Conservation (phyloP, 2,888 invertebrate genomes). For the Malacosoma neustria region DNA sequence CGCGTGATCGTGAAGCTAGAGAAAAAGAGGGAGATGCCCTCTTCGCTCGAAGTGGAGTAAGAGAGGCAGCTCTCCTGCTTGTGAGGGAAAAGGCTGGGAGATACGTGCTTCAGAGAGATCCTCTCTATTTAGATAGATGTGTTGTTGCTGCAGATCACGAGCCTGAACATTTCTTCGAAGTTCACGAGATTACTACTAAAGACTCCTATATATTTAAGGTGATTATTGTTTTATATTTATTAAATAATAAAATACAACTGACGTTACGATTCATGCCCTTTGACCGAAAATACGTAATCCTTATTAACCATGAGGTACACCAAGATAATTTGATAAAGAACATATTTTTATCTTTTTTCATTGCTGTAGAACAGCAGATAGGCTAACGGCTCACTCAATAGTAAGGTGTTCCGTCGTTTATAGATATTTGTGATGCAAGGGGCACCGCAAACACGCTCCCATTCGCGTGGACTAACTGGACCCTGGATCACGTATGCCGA, state of each 20-base stretch:
- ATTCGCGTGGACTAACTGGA: too few species aligned
- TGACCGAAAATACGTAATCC: too few species aligned
- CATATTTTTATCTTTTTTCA: too few species aligned
- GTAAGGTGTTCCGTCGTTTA: too few species aligned
- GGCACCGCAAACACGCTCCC: too few species aligned
- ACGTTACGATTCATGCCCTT: not conserved
- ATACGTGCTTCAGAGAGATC: constrained; percentile 90
- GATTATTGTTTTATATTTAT: constrained; percentile 15
- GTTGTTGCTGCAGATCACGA: constrained; percentile 93
- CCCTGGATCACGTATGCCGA: too few species aligned
- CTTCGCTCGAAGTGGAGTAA: constrained; percentile 85
- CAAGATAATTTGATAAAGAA: too few species aligned
- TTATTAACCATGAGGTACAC: too few species aligned
- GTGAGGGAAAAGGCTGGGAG: constrained; percentile 93
- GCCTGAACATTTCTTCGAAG: constrained; percentile 95
- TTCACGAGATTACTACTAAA: constrained; percentile 93
- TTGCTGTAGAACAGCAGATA: too few species aligned
- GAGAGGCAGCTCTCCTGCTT: constrained; percentile 90
- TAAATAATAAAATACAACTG: constrained; percentile 1
- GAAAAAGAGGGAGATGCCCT: constrained; percentile 61
- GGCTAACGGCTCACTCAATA: too few species aligned
- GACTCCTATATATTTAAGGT: constrained; percentile 97
- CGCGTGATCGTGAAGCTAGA: constrained; percentile 58
- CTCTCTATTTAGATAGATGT: constrained; percentile 92
- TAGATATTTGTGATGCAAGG: too few species aligned